phyloP scores from a whole-genome alignment of 2,113 vertebrate species.

The Alaudala cheleensis region DNA sequence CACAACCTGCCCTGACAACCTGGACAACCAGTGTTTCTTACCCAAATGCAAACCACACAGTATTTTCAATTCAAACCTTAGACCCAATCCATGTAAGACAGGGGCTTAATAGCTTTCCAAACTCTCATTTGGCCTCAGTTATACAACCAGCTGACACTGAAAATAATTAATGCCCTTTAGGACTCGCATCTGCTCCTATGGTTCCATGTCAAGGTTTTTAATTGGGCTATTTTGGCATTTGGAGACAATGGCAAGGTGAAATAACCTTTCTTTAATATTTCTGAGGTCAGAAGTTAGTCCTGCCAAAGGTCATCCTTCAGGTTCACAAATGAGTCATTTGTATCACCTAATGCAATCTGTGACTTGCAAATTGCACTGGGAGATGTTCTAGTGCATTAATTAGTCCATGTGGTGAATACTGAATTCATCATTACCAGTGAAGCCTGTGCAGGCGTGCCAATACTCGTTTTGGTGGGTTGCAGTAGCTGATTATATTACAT shows the following conservation, averaged over 20 bases:
- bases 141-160: slow-evolving; percentile 86
- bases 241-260: slow-evolving; percentile 89
- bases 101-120: slow-evolving; percentile 81
- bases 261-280: slow-evolving; percentile 89
- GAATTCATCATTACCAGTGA: slow-evolving; percentile 80
- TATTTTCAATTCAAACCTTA: slow-evolving; percentile 79
- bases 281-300: slow-evolving; percentile 84
- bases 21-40: neutral
- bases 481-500: slow-evolving; percentile 69
- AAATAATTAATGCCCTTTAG: slow-evolving; percentile 90
- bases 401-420: slow-evolving; percentile 81
- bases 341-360: slow-evolving; percentile 87
- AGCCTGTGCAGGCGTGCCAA: slow-evolving; percentile 77
- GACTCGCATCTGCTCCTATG: slow-evolving; percentile 85
- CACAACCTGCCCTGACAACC: neutral
- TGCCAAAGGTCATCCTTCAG: slow-evolving; percentile 84
- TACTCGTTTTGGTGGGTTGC: slow-evolving; percentile 74
- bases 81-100: slow-evolving; percentile 74
- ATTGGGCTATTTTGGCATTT: slow-evolving; percentile 91
- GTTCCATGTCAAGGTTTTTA: slow-evolving; percentile 89
- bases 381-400: slow-evolving; percentile 83
- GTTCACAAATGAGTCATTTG: slow-evolving; percentile 87
- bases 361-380: slow-evolving; percentile 84
- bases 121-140: slow-evolving; percentile 85
- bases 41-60: slow-evolving; percentile 57